Conservation (phyloP, 2,888 invertebrate genomes). For the Hedya salicella region DNA sequence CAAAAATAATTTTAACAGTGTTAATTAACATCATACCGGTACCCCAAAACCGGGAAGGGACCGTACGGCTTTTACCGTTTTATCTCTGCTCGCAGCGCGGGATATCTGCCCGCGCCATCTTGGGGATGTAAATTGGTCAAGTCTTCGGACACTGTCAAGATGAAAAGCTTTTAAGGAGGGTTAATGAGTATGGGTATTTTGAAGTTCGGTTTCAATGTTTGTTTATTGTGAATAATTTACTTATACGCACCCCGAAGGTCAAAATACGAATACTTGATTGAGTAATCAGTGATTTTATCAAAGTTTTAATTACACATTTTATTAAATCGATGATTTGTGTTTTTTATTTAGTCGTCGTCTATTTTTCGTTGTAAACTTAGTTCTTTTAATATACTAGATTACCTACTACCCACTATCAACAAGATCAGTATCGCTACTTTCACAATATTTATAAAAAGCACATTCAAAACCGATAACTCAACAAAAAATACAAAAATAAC, state of each 20-base stretch:
- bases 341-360: no score
- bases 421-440: not conserved
- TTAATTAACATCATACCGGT: constrained; percentile 37
- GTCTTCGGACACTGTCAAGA: constrained; percentile 77
- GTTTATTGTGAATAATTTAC: constrained; percentile 11
- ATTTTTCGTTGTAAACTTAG: no score
- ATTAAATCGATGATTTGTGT: no score
- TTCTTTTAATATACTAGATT: no score
- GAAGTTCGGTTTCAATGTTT: constrained; percentile 24
- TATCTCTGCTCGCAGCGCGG: constrained; percentile 74
- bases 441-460: not conserved
- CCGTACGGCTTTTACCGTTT: constrained; percentile 65
- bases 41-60: constrained; percentile 55
- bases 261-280: no score
- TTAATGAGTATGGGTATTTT: constrained; percentile 70
- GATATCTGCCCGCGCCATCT: constrained; percentile 76
- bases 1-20: constrained; percentile 27
- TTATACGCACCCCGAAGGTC: not conserved
- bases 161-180: constrained; percentile 78
- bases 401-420: no score
- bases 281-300: no score
- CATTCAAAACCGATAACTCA: constrained; percentile 4
- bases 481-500: constrained; percentile 49
- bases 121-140: constrained; percentile 65
- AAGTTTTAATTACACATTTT: no score